Evolutionary conservation across 2,113 vertebrate genomes (phyloP), one percentile per base, ranked within the genome.

Genomic region (Lutjanus erythropterus): DNA sequence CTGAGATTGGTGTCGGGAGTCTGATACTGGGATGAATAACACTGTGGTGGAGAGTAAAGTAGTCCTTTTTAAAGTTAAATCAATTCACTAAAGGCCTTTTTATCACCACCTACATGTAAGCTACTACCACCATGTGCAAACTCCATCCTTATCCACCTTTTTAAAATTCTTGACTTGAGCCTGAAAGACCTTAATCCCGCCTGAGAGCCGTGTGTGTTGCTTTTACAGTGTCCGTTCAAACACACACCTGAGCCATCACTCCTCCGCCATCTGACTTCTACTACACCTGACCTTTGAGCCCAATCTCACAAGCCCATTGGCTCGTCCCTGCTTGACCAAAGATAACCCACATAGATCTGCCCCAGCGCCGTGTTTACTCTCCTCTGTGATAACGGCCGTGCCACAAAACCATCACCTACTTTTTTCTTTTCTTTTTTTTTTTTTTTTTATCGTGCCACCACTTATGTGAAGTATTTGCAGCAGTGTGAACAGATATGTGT

Each of bases 311-410:
- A 73, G 56, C 84, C 74, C 64, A 74, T 81, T 82, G 75, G 80
- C 84, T 87, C 80, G 16, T 85, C 84, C 83, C 82, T 85, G 84
- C 89, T 94, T 81, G 85, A 95, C 95, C 95, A 95, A 95, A 95
- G 95, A 95, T 92, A 90, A 91, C 93, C 87, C 59, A 5, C 41
- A 81, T 85, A 70, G 91, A 91, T 86, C 79, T 75, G 71, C 64
- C 86, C 88, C 58, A 50, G 64, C 61, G 35, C 89, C 39, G 52
- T 91, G 92, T 94, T 94, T 93, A 89, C 92, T 80, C 78, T 90
- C 74, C 80, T 71, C 52, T 50, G 67, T 55, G 86, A 91, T 84
- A 89, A 85, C 77, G 46, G 61, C 75, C 62, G 73, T 90, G 85
- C 89, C 88, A 89, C 84, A 78, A 80, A 80, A 61, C 75, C 72